Evolutionary conservation across 1,140 invertebrate species (phyloP).

Genomic region (Drosophila arizonae): DNA sequence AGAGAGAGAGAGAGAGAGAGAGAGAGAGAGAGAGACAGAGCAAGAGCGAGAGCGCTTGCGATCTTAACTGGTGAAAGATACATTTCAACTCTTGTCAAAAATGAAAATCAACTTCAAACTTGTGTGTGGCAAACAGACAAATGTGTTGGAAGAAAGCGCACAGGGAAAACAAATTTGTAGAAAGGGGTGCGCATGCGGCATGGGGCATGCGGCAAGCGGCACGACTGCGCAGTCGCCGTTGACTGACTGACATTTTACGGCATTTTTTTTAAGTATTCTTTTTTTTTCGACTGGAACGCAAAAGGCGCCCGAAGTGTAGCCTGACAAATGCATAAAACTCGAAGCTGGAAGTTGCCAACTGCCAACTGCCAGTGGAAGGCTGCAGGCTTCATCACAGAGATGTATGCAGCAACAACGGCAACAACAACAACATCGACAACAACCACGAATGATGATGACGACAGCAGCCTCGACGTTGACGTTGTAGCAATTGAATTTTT

Average conservation of each 20-base stretch:
- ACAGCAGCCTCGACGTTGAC: slow-evolving; percentile 48
- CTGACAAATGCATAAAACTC: slow-evolving; percentile 79
- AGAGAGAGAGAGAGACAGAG: not conserved
- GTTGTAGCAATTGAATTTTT: slow-evolving; percentile 81
- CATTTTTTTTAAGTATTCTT: slow-evolving; percentile 25
- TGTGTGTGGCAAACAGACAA: slow-evolving; percentile 70
- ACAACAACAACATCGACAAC: slow-evolving; percentile 23
- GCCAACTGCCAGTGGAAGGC: slow-evolving; percentile 2
- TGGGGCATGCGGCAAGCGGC: not conserved
- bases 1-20: slow-evolving; percentile 16
- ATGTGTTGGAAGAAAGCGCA: slow-evolving; percentile 76
- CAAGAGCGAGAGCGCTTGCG: slow-evolving; percentile 5
- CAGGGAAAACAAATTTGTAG: slow-evolving; percentile 23
- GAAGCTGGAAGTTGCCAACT: slow-evolving; percentile 15
- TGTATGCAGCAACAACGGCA: slow-evolving; percentile 55
- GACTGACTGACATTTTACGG: slow-evolving; percentile 75
- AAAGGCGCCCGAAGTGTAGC: slow-evolving; percentile 63
- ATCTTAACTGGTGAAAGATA: slow-evolving; percentile 71
- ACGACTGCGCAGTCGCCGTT: not conserved
- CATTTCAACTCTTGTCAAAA: slow-evolving; percentile 81
- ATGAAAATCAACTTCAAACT: slow-evolving; percentile 60
- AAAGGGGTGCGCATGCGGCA: slow-evolving; percentile 8
- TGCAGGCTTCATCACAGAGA: slow-evolving; percentile 26
- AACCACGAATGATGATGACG: slow-evolving; percentile 31
- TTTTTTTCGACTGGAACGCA: slow-evolving; percentile 55